Base-by-base conservation (phyloP, 1,140 invertebrate species). In the Macrostomum lignano region DNA sequence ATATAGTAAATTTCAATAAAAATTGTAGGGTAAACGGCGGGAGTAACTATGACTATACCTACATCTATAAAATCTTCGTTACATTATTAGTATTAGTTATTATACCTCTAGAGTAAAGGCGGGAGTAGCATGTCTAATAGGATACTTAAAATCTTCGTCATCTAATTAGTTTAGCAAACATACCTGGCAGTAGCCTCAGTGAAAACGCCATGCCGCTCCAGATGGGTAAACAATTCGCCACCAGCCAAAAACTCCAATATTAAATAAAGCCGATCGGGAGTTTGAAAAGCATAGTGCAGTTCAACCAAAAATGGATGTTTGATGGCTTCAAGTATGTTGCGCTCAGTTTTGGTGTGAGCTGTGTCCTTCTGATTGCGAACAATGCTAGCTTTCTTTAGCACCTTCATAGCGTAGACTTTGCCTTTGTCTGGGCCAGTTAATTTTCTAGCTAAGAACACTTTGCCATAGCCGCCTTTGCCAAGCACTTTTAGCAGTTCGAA, bases 251-350 rank as follows among this genome's bases (percentile, higher is more conserved):
- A 98, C 62, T 98, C 88, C 53, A 96, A 63, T 48, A 96, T 91
- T 47, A 98, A 66, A 61, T 96, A 96, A 38, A 98, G 55, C 66
- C 96, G 94, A 30, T 56, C 82, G 46, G 74, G 76, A 36, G 88
- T 96, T 74, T 98, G 88, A 56, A 96, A 98, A 42, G 88, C 88
- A 63, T 96, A 98, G 45, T 79, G 78, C 50, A 98, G 63, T 60
- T 94, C 79, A 42, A 94, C 86, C 50, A 98, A 88, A 56, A 96
- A 96, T 32, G 86, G 84, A 66, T 93, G 84, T n/a, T n/a, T n/a
- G n/a, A n/a, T 17, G 5, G 26, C 26, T 23, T 24, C 13, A 25
- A 33, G 19, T 6, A 33, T 33, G 20, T 33, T 20, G 15, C 24
- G 21, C 15, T 31, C 24, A 30, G 26, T 30, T 28, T 30, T 31